Conservation (phyloP, 2,797 vertebrate genomes). For the Arrhamphus sclerolepis region DNA sequence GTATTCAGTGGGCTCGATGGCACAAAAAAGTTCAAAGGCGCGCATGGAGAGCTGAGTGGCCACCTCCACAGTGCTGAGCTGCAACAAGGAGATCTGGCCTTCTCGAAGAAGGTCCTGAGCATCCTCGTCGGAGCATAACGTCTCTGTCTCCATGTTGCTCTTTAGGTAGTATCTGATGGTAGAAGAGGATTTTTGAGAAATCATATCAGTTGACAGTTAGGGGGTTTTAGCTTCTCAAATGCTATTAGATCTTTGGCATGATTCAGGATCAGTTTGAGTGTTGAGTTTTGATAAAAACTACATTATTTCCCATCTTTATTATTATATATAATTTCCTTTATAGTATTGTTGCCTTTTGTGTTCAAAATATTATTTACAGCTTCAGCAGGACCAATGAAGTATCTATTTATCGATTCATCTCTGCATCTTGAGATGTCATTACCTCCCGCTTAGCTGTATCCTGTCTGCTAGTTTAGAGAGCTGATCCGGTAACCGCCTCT, state of each 20-base stretch:
- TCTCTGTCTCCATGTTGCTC: constrained; percentile 99
- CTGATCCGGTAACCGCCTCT: constrained; percentile 94
- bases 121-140: constrained; percentile 96
- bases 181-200: neutral
- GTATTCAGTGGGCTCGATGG: constrained; percentile 97
- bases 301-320: too few relatives aligned
- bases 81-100: constrained; percentile 91
- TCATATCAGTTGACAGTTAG: too few relatives aligned
- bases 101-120: constrained; percentile 95
- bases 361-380: too few relatives aligned
- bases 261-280: neutral
- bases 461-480: constrained; percentile 97
- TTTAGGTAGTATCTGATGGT: constrained; percentile 92
- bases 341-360: too few relatives aligned
- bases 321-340: too few relatives aligned
- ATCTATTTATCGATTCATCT: neutral
- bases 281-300: neutral
- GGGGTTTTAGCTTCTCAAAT: too few relatives aligned
- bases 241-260: neutral
- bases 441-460: constrained; percentile 98
- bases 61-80: constrained; percentile 96
- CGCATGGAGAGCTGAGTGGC: constrained; percentile 97
- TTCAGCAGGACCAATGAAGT: too few relatives aligned
- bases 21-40: constrained; percentile 95
- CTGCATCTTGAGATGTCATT: constrained; percentile 2